These are phyloP conservation scores for Heliothis subflexa DNA, from an alignment of 1,140 invertebrate genomes.

Conservation along the genomic window DNA sequence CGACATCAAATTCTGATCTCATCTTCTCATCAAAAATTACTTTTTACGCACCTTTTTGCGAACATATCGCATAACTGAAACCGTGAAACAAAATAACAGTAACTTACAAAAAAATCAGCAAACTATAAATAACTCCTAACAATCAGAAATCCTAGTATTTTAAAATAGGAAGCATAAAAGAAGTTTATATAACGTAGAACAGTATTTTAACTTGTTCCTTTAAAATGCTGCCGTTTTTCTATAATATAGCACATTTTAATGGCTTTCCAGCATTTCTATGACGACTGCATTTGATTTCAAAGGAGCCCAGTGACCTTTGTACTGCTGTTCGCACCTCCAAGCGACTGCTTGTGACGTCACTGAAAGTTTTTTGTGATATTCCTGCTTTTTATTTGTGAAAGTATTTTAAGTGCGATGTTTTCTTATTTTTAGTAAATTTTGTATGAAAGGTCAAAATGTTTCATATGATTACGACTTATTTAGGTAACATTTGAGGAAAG, in stretches of 20 bases:
- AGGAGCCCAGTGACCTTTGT: slow-evolving; percentile 6
- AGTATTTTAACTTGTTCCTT: not conserved
- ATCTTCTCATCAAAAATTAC: no score
- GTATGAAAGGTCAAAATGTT: no score
- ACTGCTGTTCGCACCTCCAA: not conserved
- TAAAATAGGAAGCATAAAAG: not conserved
- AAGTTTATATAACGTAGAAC: not conserved
- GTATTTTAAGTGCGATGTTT: no score
- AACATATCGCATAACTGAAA: not conserved
- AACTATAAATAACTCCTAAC: not conserved
- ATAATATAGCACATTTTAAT: slow-evolving; percentile 6
- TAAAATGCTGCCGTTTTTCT: slow-evolving; percentile 9
- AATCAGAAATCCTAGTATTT: not conserved
- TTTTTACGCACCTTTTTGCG: not conserved
- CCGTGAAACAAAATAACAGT: not conserved
- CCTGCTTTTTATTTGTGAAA: not conserved
- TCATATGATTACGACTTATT: no score
- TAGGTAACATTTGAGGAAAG: no score
- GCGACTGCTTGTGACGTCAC: not conserved
- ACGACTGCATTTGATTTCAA: slow-evolving; percentile 4
- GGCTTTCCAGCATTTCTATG: not conserved
- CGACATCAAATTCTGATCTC: no score
- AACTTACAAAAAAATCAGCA: not conserved
- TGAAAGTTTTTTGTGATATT: not conserved
- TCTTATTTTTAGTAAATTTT: no score